Conservation (phyloP, 2,113 vertebrate genomes). For the Carollia perspicillata region DNA sequence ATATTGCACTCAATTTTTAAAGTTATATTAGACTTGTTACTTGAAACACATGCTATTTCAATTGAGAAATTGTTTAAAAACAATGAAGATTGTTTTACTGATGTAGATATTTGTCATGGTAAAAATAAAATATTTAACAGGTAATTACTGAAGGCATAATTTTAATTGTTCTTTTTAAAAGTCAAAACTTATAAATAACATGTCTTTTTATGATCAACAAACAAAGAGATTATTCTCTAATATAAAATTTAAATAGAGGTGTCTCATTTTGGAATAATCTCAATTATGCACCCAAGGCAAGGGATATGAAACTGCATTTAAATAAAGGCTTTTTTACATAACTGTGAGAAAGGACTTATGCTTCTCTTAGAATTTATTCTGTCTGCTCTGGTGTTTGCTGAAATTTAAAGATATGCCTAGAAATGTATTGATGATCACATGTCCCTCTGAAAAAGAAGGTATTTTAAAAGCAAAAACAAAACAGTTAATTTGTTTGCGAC, state of each 20-base stretch:
- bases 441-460: not conserved
- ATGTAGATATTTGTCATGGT: not conserved
- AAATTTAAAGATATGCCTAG: constrained; percentile 70
- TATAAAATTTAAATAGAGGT: not conserved
- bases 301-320: constrained; percentile 77
- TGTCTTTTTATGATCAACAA: not conserved
- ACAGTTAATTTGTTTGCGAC: constrained; percentile 34
- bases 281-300: constrained; percentile 61
- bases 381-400: constrained; percentile 71
- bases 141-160: not conserved
- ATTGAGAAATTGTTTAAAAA: not conserved
- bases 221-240: not conserved
- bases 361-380: constrained; percentile 66
- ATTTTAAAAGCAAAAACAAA: constrained; percentile 13
- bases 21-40: not conserved
- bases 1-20: not conserved
- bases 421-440: constrained; percentile 38
- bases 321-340: constrained; percentile 67
- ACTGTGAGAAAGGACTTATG: constrained; percentile 74
- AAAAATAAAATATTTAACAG: not conserved
- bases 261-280: constrained; percentile 46
- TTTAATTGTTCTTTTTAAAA: not conserved
- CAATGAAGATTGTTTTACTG: not conserved
- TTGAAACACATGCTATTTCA: not conserved
- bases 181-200: not conserved